Evolutionary conservation across 2,797 vertebrate species (phyloP).

Genomic region (Mormyrus proboscirostris): DNA sequence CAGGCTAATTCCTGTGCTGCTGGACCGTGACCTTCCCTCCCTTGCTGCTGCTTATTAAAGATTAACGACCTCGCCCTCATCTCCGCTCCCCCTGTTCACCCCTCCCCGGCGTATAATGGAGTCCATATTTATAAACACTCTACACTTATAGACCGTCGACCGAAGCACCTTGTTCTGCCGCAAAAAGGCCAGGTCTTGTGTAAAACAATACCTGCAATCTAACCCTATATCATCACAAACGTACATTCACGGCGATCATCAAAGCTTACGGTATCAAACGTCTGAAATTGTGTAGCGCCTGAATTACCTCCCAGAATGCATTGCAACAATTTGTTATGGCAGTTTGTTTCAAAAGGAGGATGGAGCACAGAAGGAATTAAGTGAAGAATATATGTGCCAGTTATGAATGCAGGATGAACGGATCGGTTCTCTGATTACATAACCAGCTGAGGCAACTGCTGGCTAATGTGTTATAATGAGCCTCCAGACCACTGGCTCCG

Average conservation of each 20-base stretch:
- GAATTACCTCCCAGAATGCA: not conserved
- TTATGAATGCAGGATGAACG: not conserved
- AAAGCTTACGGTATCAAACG: not conserved
- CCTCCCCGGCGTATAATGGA: not conserved
- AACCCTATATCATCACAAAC: not conserved
- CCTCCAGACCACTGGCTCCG: not conserved
- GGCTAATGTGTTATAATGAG: not conserved
- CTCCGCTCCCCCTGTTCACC: not conserved
- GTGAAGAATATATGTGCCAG: not conserved
- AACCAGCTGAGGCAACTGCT: not conserved
- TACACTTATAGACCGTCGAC: not conserved
- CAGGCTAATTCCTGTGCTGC: not conserved
- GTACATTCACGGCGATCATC: not conserved
- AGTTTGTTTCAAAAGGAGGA: not conserved
- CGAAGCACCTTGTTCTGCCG: not conserved
- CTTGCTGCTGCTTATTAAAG: constrained; percentile 7
- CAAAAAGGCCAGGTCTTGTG: not conserved
- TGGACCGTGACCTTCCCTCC: not conserved
- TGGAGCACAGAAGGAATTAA: not conserved
- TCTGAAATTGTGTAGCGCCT: not conserved
- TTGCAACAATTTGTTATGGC: not conserved
- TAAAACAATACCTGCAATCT: not conserved
- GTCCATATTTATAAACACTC: not conserved
- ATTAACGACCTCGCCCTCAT: not conserved
- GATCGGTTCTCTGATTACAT: not conserved